phyloP scores from a whole-genome alignment of 2,113 vertebrate species.

The Myanophis thanlyinensis region DNA sequence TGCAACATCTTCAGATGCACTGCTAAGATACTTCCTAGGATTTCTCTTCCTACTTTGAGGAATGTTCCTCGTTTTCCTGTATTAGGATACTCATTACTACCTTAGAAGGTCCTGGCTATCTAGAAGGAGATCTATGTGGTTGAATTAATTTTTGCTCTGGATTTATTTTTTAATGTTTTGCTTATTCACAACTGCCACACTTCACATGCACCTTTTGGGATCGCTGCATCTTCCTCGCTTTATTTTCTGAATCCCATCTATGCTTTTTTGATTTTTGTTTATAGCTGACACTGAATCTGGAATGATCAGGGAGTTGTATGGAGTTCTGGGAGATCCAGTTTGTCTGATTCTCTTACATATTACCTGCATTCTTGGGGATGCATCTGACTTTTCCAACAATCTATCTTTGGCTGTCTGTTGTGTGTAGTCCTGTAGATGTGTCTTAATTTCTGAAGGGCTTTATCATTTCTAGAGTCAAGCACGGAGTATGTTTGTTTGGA shows the following conservation, averaged over 20 bases:
- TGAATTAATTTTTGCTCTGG: not conserved
- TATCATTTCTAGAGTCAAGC: constrained; percentile 19
- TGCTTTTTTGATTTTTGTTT: constrained; percentile 8
- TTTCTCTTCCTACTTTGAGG: constrained; percentile 26
- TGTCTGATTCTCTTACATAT: constrained; percentile 18
- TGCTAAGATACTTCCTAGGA: constrained; percentile 58
- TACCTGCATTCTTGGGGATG: not conserved
- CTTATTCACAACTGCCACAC: not conserved
- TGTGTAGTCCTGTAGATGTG: not conserved
- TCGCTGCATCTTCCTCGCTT: not conserved
- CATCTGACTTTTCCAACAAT: not conserved
- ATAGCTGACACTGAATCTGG: not conserved
- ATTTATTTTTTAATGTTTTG: not conserved
- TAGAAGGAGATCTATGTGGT: not conserved
- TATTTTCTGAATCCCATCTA: not conserved
- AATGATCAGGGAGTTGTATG: not conserved
- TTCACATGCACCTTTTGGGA: not conserved
- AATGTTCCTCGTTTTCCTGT: not conserved
- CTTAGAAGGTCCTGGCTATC: not conserved
- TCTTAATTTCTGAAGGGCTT: not conserved
- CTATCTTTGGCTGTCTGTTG: constrained; percentile 6
- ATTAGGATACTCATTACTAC: not conserved
- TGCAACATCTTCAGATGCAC: constrained; percentile 65
- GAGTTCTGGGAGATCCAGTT: not conserved
- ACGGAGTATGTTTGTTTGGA: constrained; percentile 55